Conservation (phyloP, 2,888 invertebrate genomes). For the Leptopilina drosophilae region DNA sequence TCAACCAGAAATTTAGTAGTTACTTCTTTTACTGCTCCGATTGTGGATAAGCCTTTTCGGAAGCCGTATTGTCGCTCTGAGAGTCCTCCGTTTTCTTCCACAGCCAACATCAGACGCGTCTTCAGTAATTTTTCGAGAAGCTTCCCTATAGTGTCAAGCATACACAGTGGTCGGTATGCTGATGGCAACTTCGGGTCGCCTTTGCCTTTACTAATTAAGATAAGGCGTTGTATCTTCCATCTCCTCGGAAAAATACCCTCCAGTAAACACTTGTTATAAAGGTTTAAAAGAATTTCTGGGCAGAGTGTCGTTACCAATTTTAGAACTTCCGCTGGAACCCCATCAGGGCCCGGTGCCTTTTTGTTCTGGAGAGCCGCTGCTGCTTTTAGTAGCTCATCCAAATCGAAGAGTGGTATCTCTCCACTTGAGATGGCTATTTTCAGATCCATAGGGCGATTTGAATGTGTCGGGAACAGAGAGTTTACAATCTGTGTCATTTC, state of each 20-base stretch:
- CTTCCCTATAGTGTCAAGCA: too few species aligned
- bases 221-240: slow-evolving; percentile 56
- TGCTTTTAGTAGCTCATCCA: not conserved
- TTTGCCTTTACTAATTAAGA: slow-evolving; percentile 50
- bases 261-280: slow-evolving; percentile 43
- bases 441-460: not conserved
- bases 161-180: slow-evolving; percentile 58
- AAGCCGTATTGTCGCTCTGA: too few species aligned
- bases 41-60: too few species aligned
- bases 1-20: too few species aligned
- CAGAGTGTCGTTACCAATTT: slow-evolving; percentile 44
- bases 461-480: slow-evolving; percentile 45
- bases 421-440: not conserved
- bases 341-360: slow-evolving; percentile 44
- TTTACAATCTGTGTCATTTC: slow-evolving; percentile 24
- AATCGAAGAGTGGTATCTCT: not conserved
- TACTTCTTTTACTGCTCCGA: too few species aligned
- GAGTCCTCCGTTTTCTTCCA: too few species aligned
- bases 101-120: too few species aligned
- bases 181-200: slow-evolving; percentile 50
- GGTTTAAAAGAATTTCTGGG: slow-evolving; percentile 41
- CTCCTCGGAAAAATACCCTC: slow-evolving; percentile 50
- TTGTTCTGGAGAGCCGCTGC: slow-evolving; percentile 17
- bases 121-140: too few species aligned
- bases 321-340: slow-evolving; percentile 41